Conservation (phyloP, 2,888 invertebrate genomes). For the Epirrita christyi region DNA sequence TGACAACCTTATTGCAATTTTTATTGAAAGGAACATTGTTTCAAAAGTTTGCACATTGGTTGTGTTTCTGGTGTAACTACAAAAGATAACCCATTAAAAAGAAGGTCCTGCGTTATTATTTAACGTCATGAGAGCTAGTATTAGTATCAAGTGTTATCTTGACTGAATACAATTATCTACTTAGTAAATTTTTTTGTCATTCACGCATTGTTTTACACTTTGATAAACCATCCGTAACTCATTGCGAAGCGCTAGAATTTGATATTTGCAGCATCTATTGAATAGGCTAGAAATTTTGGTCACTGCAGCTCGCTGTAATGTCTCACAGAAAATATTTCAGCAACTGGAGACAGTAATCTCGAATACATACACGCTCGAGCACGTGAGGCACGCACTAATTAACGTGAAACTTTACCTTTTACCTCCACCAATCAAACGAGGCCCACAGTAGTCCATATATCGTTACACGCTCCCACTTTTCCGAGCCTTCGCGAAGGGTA, state of each 20-base stretch:
- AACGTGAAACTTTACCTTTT: constrained; percentile 78
- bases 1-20: no score
- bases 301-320: no score
- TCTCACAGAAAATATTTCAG: constrained; percentile 50
- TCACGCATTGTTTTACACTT: no score
- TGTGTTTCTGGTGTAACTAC: no score
- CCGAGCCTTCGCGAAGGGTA: constrained; percentile 53
- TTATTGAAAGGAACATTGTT: no score
- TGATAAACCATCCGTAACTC: background rate
- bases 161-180: no score
- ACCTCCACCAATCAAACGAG: constrained; percentile 64
- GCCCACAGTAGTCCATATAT: constrained; percentile 61
- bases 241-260: background rate
- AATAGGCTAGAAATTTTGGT: background rate
- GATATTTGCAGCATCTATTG: background rate
- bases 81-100: no score
- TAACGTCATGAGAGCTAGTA: no score
- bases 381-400: constrained; percentile 82
- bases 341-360: constrained; percentile 57
- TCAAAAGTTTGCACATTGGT: no score
- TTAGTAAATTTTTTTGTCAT: no score
- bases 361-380: constrained; percentile 69
- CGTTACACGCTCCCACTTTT: constrained; percentile 55
- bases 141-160: no score
- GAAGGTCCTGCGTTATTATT: no score